phyloP scores from a whole-genome alignment of 2,888 invertebrate genomes.

The Conchocele bisecta region DNA sequence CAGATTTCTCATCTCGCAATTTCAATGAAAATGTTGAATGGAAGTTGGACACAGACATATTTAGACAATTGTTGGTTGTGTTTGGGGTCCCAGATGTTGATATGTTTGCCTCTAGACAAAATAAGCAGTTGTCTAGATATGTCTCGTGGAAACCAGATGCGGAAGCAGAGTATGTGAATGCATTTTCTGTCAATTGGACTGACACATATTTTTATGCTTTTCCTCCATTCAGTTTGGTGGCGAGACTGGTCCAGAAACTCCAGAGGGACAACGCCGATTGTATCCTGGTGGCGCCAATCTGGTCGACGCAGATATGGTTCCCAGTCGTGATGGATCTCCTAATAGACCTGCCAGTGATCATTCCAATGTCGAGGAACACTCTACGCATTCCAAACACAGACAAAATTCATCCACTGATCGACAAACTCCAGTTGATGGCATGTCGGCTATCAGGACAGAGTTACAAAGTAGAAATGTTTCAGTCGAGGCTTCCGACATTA shows the following conservation, averaged over 20 bases:
- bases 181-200: background rate
- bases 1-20: slow-evolving; percentile 4
- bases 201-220: background rate
- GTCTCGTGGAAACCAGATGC: slow-evolving; percentile 1
- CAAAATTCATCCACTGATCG: background rate
- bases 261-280: background rate
- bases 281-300: background rate
- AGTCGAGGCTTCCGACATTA: background rate
- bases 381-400: background rate
- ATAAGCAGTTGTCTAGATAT: background rate
- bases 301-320: slow-evolving; percentile 13
- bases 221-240: slow-evolving; percentile 4
- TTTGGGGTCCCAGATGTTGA: too few relatives aligned
- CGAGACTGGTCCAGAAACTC: slow-evolving; percentile 1
- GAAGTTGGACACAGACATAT: background rate
- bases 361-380: background rate
- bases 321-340: background rate
- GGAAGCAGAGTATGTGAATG: background rate
- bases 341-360: background rate
- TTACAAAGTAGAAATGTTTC: background rate
- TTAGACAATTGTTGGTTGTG: too few relatives aligned
- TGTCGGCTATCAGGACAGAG: background rate
- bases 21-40: slow-evolving; percentile 13
- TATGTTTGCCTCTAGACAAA: background rate
- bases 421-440: slow-evolving; percentile 7